Conservation (phyloP, 2,888 invertebrate species). For the Lepidocyrtoides sp. region DNA sequence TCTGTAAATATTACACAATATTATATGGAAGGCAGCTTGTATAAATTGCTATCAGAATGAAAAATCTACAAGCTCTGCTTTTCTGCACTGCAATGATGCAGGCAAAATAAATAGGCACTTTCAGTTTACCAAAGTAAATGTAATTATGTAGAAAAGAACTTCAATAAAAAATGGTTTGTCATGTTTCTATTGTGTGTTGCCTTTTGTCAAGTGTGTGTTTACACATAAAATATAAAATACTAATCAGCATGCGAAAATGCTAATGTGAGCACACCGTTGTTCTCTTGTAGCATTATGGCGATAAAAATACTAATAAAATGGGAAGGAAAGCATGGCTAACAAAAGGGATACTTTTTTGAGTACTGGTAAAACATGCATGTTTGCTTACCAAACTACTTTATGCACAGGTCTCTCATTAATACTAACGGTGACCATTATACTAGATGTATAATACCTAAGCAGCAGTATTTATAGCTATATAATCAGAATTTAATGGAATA, state of each 20-base stretch:
- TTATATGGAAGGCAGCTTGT: not conserved
- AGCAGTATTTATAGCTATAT: too few relatives aligned
- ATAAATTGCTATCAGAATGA: conserved; percentile 60
- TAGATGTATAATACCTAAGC: not conserved
- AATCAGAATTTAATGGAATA: conserved; percentile 31
- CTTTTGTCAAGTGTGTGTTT: conserved; percentile 35
- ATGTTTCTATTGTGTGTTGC: not conserved
- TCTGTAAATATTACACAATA: too few relatives aligned
- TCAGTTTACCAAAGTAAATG: too few relatives aligned
- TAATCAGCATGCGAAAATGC: conserved; percentile 29
- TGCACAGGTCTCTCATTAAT: not conserved
- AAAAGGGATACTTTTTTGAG: conserved; percentile 16
- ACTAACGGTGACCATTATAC: not conserved
- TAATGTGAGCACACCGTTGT: conserved; percentile 24
- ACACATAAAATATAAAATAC: conserved; percentile 63
- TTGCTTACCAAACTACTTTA: conserved; percentile 30
- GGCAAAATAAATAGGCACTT: not conserved
- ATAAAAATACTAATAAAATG: conserved; percentile 11
- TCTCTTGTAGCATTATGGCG: conserved; percentile 17
- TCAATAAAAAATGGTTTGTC: not conserved
- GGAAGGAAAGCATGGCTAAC: conserved; percentile 16
- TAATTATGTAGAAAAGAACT: not conserved
- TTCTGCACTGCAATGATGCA: not conserved
- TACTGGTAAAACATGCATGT: conserved; percentile 27
- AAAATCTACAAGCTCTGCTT: conserved; percentile 12